Evolutionary conservation across 2,113 vertebrate genomes (phyloP), one percentile per base, ranked within the genome.

Genomic region (Ptilonorhynchus violaceus): DNA sequence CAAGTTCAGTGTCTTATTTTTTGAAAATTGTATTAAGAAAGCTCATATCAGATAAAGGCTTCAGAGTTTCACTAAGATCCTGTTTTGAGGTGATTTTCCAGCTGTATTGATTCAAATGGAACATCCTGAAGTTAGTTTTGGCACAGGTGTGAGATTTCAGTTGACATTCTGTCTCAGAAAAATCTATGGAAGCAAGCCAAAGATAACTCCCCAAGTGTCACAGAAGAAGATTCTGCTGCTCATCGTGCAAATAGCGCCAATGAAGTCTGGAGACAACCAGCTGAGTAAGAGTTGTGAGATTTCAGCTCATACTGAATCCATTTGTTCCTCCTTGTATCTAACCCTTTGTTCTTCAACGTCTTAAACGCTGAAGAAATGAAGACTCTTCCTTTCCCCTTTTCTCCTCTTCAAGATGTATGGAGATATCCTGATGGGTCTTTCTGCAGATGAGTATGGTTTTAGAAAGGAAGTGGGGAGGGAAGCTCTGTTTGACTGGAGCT

Each of bases 41-140:
- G 8, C 14, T 66, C 9, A 2, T 46, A 27, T 78, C 31, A 59
- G 47, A 56, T 60, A 72, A 50, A 79, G 14, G 17, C 47, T 89
- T 80, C 28, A 28, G 44, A 72, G 27, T 82, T 94, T 91, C 31
- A 60, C 12, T 66, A 35, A 74, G 35, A 46, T 83, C 46, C 46
- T 62, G 7, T 68, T 87, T 83, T 63, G 70, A 79, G 67, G 58
- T 74, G 52, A 56, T 82, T 94, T 91, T 85, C 49, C 60, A 87
- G 42, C 35, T 88, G 77, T 18, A 16, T 44, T 89, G 31, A 58
- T 76, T 96, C 52, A 73, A 79, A 49, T 27, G 46, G 37, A 94
- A 77, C 31, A 84, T 91, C 63, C 46, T 80, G 63, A 62, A 83
- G 81, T 89, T 93, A 78, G 28, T 88, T 93, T 93, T 95, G 95